phyloP scores from a whole-genome alignment of 2,888 invertebrate species.

The Suillia variegata region DNA sequence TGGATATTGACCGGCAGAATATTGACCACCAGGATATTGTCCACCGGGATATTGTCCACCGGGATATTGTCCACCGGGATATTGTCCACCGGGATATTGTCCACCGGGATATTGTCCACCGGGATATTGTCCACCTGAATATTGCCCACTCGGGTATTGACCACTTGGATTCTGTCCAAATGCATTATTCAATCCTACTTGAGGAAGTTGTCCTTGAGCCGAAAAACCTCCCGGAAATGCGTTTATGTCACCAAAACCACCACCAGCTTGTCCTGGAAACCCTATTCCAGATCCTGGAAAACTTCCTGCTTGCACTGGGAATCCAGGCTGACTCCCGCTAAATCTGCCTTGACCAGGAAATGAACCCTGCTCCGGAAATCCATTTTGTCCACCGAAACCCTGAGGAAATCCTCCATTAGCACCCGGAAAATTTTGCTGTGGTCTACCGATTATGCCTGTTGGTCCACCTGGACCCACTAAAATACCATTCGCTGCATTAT shows the following conservation, averaged over 20 bases:
- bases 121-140: constrained; percentile 29
- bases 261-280: constrained; percentile 20
- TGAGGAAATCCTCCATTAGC: constrained; percentile 33
- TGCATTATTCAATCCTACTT: constrained; percentile 29
- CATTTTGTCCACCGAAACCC: constrained; percentile 22
- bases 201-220: constrained; percentile 19
- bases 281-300: constrained; percentile 26
- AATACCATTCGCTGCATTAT: constrained; percentile 48
- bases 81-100: constrained; percentile 14
- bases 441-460: constrained; percentile 54
- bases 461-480: constrained; percentile 65
- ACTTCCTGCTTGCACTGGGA: constrained; percentile 21
- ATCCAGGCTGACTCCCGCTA: neutral
- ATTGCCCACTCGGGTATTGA: constrained; percentile 26
- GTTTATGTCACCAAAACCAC: constrained; percentile 23
- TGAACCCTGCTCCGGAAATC: constrained; percentile 17
- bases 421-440: constrained; percentile 31
- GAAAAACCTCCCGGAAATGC: constrained; percentile 25
- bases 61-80: constrained; percentile 30
- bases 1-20: constrained; percentile 32
- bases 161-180: constrained; percentile 19
- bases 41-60: constrained; percentile 30
- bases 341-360: constrained; percentile 17
- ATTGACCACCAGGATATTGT: constrained; percentile 25
- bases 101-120: constrained; percentile 21